Evolutionary conservation across 2,797 vertebrate genomes (phyloP).

Genomic region (Centroberyx gerrardi): DNA sequence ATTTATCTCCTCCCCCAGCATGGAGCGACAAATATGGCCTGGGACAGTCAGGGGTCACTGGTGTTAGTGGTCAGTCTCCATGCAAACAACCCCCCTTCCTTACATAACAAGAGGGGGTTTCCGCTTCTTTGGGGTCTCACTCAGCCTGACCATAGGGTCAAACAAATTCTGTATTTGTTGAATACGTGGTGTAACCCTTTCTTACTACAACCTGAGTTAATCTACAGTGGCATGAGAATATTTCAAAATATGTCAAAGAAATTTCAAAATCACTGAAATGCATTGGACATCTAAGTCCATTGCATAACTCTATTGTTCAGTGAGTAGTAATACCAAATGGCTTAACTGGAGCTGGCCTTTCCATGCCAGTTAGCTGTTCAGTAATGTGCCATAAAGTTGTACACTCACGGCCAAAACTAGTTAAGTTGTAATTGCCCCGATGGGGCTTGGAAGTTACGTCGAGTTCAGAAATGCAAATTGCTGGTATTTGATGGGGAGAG

Average conservation of each 20-base stretch:
- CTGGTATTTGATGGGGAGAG: not conserved
- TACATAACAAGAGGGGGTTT: conserved; percentile 13
- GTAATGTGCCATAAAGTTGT: conserved; percentile 8
- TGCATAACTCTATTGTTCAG: conserved; percentile 53
- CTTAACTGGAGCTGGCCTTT: conserved; percentile 28
- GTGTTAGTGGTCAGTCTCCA: conserved; percentile 2
- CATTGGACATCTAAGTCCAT: conserved; percentile 28
- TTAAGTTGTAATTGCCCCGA: conserved; percentile 1
- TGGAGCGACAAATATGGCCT: conserved; percentile 76
- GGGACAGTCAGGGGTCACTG: conserved; percentile 61
- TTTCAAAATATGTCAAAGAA: not conserved
- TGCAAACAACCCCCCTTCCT: not conserved
- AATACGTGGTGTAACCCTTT: not conserved
- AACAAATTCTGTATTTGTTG: not conserved
- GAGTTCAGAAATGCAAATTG: not conserved
- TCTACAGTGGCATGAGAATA: not conserved
- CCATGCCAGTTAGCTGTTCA: conserved; percentile 18
- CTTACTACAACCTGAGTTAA: not conserved
- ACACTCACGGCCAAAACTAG: not conserved
- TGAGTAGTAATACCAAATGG: conserved; percentile 16
- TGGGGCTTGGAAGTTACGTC: not conserved
- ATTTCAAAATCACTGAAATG: conserved; percentile 29
- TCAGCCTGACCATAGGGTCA: not conserved
- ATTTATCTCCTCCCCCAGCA: conserved; percentile 61
- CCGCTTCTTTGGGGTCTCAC: not conserved